These are phyloP conservation scores for Pectinophora gossypiella DNA, from an alignment of 1,140 invertebrate genomes.

Conservation along the genomic window DNA sequence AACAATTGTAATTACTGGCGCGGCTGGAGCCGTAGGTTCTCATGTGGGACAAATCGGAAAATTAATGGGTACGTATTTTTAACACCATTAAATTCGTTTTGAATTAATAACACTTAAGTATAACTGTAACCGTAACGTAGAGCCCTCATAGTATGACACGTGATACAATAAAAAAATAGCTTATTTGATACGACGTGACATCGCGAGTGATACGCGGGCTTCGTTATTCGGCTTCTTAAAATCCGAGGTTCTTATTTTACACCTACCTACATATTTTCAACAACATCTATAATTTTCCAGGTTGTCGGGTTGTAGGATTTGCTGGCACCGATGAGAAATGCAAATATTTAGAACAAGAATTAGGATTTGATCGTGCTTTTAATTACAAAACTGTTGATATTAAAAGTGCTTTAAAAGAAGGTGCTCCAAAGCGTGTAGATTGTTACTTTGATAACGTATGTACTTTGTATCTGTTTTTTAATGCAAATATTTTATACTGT, in stretches of 20 bases:
- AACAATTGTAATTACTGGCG: slow-evolving; percentile 76
- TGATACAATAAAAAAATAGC: too few relatives aligned
- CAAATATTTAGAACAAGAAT: slow-evolving; percentile 76
- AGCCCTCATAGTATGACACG: too few relatives aligned
- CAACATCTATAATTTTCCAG: slow-evolving; percentile 35
- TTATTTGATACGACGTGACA: too few relatives aligned
- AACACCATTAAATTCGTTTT: too few relatives aligned
- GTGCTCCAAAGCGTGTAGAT: slow-evolving; percentile 81
- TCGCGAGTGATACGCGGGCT: too few relatives aligned
- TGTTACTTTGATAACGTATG: slow-evolving; percentile 86
- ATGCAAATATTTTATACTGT: too few relatives aligned
- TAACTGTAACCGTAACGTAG: too few relatives aligned
- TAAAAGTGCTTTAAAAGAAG: slow-evolving; percentile 72
- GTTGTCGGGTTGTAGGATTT: slow-evolving; percentile 77
- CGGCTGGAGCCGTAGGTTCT: slow-evolving; percentile 79
- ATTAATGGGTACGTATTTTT: slow-evolving; percentile 70
- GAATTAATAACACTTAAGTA: too few relatives aligned
- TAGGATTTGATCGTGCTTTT: slow-evolving; percentile 78
- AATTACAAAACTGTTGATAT: slow-evolving; percentile 79
- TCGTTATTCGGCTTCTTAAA: too few relatives aligned
- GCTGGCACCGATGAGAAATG: slow-evolving; percentile 79
- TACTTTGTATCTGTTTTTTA: too few relatives aligned
- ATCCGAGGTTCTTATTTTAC: too few relatives aligned
- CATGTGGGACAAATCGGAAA: slow-evolving; percentile 80
- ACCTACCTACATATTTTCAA: too few relatives aligned